Evolutionary conservation across 2,888 invertebrate species (phyloP), one percentile per base, ranked within the genome.

Genomic region (Acleris emargana): DNA sequence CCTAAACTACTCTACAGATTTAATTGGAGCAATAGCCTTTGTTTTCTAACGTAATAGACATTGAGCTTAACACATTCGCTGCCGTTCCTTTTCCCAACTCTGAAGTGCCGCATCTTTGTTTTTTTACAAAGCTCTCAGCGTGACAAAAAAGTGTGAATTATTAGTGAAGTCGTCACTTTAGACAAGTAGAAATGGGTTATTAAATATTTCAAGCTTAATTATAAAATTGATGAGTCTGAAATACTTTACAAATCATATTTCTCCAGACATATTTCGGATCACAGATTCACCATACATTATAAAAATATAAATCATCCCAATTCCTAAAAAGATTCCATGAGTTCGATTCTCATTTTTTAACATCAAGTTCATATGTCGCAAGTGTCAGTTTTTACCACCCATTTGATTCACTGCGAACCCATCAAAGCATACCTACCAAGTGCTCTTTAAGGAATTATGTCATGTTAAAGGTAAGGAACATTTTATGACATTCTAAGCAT

Each of bases 401-500:
- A 47, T 66, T 66, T 57, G 45, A 66, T 66, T 66, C 61, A 61
- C 50, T 64, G 59, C n/a, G 55, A 38, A 28, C 49, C 25, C 49
- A 50, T 55, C 43, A 66, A 57, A 57, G 51, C 51, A 25, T 66
- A 17, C 47, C 22, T 66, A 17, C 47, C 22, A 61, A 57, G 61
- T 52, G 58, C 59, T 64, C 64, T 57, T 60, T 47, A 61, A 57
- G 57, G 51, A 66, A 66, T 66, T 61, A 66, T 66, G 55, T 51
- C 51, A 52, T 66, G 61, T 66, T 61, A 45, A 51, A 61, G 59
- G 52, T 61, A 51, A 61, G 57, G 69, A 42, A 67, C 67, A 68
- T 71, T 69, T 71, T 69, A 69, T 61, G 69, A 55, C 69, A 64
- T 67, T 55, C 62, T 69, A 69, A 68, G 68, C 61, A 60, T 64